A percentile compares a stretch with the other conserved stretches of the same genome.
These are phyloP conservation scores for Stigmatopora nigra DNA, from an alignment of 2,113 vertebrate genomes.

Conservation along the genomic window DNA sequence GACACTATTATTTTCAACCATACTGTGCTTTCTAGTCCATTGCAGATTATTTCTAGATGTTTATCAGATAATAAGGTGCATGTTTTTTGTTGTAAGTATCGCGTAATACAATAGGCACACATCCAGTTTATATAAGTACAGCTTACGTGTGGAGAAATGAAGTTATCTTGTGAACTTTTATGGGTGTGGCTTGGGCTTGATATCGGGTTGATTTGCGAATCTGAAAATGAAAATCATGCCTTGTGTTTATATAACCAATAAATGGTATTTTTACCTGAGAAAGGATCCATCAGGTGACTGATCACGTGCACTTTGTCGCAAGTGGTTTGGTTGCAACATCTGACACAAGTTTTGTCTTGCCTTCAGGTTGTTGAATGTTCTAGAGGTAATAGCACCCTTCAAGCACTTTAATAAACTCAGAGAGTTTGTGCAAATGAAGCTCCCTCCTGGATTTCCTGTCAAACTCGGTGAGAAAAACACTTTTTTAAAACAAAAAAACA, in stretches of 20 bases:
- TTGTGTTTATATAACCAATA: background rate
- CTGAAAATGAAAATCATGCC: background rate
- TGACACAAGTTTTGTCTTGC: background rate
- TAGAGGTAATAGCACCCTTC: slow-evolving; percentile 98
- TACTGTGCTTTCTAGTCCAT: too few species aligned
- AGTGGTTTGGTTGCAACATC: background rate
- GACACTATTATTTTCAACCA: too few species aligned
- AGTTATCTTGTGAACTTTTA: too few species aligned
- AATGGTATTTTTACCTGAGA: background rate
- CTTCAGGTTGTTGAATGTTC: slow-evolving; percentile 91
- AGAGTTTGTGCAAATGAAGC: slow-evolving; percentile 99
- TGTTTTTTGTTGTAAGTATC: too few species aligned
- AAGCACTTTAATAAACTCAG: slow-evolving; percentile 99
- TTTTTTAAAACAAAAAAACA: background rate
- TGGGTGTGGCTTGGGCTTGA: too few species aligned
- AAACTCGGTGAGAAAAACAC: slow-evolving; percentile 81
- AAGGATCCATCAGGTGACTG: background rate
- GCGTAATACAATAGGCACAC: too few species aligned
- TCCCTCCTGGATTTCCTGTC: slow-evolving; percentile 96
- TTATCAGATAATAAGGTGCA: too few species aligned
- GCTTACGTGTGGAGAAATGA: too few species aligned
- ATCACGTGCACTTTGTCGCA: background rate
- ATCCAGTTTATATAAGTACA: too few species aligned
- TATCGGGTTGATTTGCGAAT: background rate
- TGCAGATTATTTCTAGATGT: too few species aligned